phyloP scores from a whole-genome alignment of 2,113 vertebrate species.

The Nanorana parkeri region DNA sequence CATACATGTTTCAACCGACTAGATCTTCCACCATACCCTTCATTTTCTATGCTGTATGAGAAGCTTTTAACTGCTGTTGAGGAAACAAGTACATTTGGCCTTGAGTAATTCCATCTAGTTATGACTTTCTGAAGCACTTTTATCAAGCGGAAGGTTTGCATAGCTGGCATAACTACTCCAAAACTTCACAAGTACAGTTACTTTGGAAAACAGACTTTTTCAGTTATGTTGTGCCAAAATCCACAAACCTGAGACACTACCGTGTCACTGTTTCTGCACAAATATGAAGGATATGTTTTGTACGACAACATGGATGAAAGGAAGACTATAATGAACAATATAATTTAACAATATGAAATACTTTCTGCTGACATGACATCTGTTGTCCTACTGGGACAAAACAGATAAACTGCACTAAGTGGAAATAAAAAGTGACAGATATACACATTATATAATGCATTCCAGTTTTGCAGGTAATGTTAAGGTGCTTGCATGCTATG shows the following conservation, averaged over 20 bases:
- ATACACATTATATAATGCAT: conserved; percentile 30
- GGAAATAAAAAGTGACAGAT: background rate
- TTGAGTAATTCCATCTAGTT: conserved; percentile 79
- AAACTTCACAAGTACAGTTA: conserved; percentile 13
- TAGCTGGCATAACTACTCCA: conserved; percentile 42
- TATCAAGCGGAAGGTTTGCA: background rate
- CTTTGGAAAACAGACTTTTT: background rate
- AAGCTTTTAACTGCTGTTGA: conserved; percentile 97
- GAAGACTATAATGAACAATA: background rate
- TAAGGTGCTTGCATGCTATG: conserved; percentile 66
- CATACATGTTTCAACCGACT: conserved; percentile 98
- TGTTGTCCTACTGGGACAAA: background rate
- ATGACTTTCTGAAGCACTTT: conserved; percentile 27
- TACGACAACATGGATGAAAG: background rate
- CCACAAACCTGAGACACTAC: background rate
- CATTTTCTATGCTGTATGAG: conserved; percentile 97
- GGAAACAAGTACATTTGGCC: conserved; percentile 97
- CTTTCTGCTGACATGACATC: background rate
- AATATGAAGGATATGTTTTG: background rate
- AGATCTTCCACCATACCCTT: conserved; percentile 95
- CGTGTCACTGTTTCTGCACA: background rate
- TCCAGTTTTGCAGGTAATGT: conserved; percentile 45
- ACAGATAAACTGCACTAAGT: background rate
- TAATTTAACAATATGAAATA: background rate
- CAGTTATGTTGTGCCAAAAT: background rate